These are phyloP conservation scores for Pseudochirops cupreus DNA, from an alignment of 2,797 vertebrate genomes.

Conservation along the genomic window DNA sequence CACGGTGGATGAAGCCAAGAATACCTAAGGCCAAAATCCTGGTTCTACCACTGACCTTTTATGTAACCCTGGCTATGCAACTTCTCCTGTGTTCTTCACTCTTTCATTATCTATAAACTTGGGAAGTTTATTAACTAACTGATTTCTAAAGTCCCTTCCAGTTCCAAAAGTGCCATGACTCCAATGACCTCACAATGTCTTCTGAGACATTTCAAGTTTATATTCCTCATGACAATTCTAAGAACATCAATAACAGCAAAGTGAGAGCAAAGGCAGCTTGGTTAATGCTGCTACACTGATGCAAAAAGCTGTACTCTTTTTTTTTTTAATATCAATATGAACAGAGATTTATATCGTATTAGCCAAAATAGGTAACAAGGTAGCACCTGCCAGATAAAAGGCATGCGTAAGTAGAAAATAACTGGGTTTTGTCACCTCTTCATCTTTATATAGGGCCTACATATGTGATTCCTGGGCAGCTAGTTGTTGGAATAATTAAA, in stretches of 20 bases:
- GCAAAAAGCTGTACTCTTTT: not conserved
- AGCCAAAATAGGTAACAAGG: not conserved
- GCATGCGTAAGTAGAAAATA: not conserved
- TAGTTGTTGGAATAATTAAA: not conserved
- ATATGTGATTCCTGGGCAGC: not conserved
- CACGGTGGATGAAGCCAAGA: no score
- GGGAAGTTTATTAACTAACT: no score
- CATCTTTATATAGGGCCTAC: not conserved
- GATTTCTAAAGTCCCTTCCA: no score
- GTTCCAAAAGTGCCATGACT: not conserved
- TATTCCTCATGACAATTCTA: not conserved
- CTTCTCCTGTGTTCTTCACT: not conserved
- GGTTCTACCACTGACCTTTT: not conserved
- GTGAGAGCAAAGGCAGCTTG: not conserved
- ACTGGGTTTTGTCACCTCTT: not conserved
- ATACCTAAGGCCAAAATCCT: not conserved
- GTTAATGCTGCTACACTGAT: not conserved
- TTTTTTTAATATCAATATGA: not conserved
- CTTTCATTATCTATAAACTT: not conserved
- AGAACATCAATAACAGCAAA: not conserved
- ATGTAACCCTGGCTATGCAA: not conserved
- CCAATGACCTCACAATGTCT: not conserved
- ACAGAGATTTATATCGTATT: not conserved
- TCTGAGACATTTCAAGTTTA: not conserved
- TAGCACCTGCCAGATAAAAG: not conserved